Evolutionary conservation across 2,797 vertebrate genomes (phyloP).

Genomic region (Gobio occitaniae): DNA sequence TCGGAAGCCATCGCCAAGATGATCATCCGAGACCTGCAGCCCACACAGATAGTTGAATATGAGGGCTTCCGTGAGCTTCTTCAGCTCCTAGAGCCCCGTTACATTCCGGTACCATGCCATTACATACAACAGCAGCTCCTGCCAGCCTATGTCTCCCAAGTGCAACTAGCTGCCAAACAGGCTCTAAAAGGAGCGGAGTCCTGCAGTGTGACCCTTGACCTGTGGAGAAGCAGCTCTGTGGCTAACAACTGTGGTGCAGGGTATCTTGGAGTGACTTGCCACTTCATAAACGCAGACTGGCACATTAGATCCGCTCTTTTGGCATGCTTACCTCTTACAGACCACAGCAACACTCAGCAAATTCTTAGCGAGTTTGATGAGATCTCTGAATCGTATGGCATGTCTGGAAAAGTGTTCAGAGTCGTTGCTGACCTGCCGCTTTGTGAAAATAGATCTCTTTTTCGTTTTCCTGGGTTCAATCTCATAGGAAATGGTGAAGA

Average conservation of each 20-base stretch:
- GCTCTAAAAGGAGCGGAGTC: slow-evolving; percentile 78
- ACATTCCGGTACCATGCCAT: slow-evolving; percentile 76
- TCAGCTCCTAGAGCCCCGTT: slow-evolving; percentile 83
- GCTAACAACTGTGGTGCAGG: slow-evolving; percentile 59
- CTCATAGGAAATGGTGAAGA: slow-evolving; percentile 51
- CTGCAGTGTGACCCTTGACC: slow-evolving; percentile 81
- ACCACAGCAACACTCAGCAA: slow-evolving; percentile 69
- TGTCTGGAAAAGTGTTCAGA: slow-evolving; percentile 79
- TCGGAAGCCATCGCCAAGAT: slow-evolving; percentile 84
- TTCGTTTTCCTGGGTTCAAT: slow-evolving; percentile 77
- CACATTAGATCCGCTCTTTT: slow-evolving; percentile 81
- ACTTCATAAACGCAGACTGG: slow-evolving; percentile 82
- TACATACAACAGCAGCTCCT: slow-evolving; percentile 83
- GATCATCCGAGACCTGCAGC: slow-evolving; percentile 82
- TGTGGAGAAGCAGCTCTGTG: slow-evolving; percentile 73
- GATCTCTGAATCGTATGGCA: slow-evolving; percentile 78
- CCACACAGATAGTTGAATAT: slow-evolving; percentile 80
- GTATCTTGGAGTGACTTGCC: slow-evolving; percentile 82
- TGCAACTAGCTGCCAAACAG: slow-evolving; percentile 80
- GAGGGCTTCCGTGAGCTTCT: slow-evolving; percentile 82
- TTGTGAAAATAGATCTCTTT: slow-evolving; percentile 63
- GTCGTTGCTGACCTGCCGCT: slow-evolving; percentile 74
- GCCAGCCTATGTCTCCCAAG: slow-evolving; percentile 82
- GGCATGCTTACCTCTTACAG: slow-evolving; percentile 78
- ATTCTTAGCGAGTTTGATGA: slow-evolving; percentile 80